These are phyloP conservation scores for Halcyon smyrnensis DNA, from an alignment of 2,797 vertebrate genomes.

Conservation along the genomic window DNA sequence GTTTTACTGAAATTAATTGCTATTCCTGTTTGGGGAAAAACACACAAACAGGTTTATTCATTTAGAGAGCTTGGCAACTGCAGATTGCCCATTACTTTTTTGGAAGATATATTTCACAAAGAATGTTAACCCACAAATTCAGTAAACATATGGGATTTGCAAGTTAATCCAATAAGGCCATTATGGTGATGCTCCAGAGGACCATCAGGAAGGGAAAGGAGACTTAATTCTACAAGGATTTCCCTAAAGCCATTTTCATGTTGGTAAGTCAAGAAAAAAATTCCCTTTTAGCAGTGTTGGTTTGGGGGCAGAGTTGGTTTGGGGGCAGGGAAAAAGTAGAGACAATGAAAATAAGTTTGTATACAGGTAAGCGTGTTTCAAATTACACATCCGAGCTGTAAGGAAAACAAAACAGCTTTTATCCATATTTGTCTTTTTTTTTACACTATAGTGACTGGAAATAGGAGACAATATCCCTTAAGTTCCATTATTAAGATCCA, in stretches of 20 bases:
- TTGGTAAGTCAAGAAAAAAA: not conserved
- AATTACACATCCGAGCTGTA: not conserved
- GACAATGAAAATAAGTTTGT: not conserved
- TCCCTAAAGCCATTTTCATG: slow-evolving; percentile 9
- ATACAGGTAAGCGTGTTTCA: not conserved
- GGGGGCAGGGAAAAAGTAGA: not conserved
- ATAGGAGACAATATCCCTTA: not conserved
- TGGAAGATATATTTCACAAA: slow-evolving; percentile 7
- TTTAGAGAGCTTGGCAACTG: slow-evolving; percentile 29
- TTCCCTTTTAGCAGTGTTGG: not conserved
- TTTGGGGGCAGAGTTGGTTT: not conserved
- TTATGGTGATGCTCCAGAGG: not conserved
- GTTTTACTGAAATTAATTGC: slow-evolving; percentile 51
- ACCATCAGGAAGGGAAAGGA: not conserved
- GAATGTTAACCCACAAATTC: not conserved
- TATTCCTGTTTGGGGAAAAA: slow-evolving; percentile 33
- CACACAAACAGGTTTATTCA: slow-evolving; percentile 38
- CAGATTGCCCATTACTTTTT: not conserved
- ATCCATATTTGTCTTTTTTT: not conserved
- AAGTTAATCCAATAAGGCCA: slow-evolving; percentile 11
- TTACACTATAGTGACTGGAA: not conserved
- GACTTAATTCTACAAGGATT: slow-evolving; percentile 16
- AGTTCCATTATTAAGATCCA: not conserved
- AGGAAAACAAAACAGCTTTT: not conserved
- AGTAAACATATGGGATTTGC: slow-evolving; percentile 14